Base-by-base conservation (phyloP, 2,888 invertebrate genomes). In the Rhingia campestris region DNA sequence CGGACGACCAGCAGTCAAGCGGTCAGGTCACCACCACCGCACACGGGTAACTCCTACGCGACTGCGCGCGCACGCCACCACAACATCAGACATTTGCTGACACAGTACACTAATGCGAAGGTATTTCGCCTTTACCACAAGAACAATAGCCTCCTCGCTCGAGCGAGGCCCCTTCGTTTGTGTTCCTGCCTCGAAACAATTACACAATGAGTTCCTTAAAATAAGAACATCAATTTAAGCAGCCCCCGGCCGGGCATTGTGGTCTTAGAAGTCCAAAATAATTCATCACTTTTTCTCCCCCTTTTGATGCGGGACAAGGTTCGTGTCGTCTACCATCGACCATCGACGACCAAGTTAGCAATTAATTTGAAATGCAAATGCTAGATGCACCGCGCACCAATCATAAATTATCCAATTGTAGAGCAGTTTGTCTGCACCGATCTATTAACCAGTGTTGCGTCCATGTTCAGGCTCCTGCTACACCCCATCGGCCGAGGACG, bases 321-420 rank as follows among this genome's bases (percentile, higher is more conserved):
- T 14, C 7, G 7, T 1, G 7, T 22, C 14, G 14, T 2, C 56
- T n/a, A 6, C 49, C 5, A 22, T 33, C 47, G 63, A 10, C 39
- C 33, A 22, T 10, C 35, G 33, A 41, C 10, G 32, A 41, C 41
- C 7, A 6, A 61, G 54, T 59, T 84, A 14, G 86, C 87, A 87
- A 86, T 87, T 87, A 86, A 87, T 86, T 80, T 76, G 84, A 86
- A 87, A 86, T 81, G 81, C 81, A 87, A 86, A 86, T 84, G 51
- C 69, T 76, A 72, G 76, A 41, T 76, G 66, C 79, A 64, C 43
- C 32, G 41, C 64, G 59, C 54, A 80, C 80, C 84, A 76, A 86
- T 87, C 86, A 87, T 86, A 87, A 87, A 87, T 86, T 87, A 87
- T 87, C 81, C 86, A 86, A 87, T 87, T 87, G 86, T 79, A 87